Percentiles rank a stretch among this genome's conserved stretches.
Conservation (phyloP, 2,888 invertebrate genomes). For the Acronicta leporina region DNA sequence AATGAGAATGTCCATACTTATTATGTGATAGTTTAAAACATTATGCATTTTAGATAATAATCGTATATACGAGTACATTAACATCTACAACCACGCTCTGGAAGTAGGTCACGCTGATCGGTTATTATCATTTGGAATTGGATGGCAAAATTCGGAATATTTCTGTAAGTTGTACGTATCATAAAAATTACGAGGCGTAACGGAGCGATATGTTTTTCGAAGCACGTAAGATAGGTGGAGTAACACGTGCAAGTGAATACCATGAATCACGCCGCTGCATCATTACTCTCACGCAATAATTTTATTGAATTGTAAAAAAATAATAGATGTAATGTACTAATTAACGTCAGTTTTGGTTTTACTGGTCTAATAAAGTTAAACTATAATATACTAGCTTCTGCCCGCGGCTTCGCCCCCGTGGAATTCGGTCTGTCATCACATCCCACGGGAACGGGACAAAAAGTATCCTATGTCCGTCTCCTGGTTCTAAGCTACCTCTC, state of each 20-base stretch:
- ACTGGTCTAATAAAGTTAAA: too few relatives aligned
- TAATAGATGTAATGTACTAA: background rate
- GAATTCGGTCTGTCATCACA: too few relatives aligned
- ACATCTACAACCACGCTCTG: constrained; percentile 13
- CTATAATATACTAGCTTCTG: too few relatives aligned
- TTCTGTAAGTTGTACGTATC: constrained; percentile 33
- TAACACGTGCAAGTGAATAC: constrained; percentile 32
- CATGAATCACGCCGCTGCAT: constrained; percentile 39
- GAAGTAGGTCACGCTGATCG: constrained; percentile 39
- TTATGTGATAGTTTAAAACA: background rate
- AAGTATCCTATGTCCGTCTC: too few relatives aligned
- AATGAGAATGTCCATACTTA: constrained; percentile 5
- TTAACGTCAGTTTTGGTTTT: too few relatives aligned
- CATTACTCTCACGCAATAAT: constrained; percentile 36
- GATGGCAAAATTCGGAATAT: constrained; percentile 28
- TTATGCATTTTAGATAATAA: too few relatives aligned
- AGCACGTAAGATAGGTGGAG: constrained; percentile 54
- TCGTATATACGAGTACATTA: constrained; percentile 2
- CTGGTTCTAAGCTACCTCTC: too few relatives aligned
- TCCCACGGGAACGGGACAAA: too few relatives aligned
- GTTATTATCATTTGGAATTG: too few relatives aligned
- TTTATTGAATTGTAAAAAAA: constrained; percentile 18
- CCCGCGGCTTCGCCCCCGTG: too few relatives aligned
- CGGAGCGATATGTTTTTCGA: constrained; percentile 47
- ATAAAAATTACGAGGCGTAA: constrained; percentile 46